Evolutionary conservation across 2,888 invertebrate genomes (phyloP).

Genomic region (Netelia virgata): DNA sequence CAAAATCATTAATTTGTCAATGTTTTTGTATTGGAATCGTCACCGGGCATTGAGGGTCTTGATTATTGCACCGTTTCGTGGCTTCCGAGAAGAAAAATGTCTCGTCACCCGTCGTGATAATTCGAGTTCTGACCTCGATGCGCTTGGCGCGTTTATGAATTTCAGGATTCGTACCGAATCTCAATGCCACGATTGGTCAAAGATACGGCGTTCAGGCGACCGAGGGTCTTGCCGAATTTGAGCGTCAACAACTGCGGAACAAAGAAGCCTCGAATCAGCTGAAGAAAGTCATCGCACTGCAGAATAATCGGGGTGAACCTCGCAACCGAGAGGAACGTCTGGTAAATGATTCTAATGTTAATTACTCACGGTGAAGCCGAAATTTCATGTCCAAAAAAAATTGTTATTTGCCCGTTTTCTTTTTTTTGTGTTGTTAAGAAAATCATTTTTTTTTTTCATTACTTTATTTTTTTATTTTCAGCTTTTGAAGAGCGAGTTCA

Average conservation of each 20-base stretch:
- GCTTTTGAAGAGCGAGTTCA: conserved; percentile 90
- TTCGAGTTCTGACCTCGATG: conserved; percentile 51
- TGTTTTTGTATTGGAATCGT: no score
- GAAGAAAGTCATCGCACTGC: conserved; percentile 87
- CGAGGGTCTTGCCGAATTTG: conserved; percentile 91
- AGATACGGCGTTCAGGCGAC: conserved; percentile 90
- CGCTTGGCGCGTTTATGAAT: conserved; percentile 19
- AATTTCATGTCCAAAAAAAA: background rate
- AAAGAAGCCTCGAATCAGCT: conserved; percentile 87
- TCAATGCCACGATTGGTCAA: conserved; percentile 89
- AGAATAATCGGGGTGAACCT: conserved; percentile 88
- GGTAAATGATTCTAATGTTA: conserved; percentile 81
- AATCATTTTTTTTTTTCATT: background rate
- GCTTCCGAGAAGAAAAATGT: conserved; percentile 36
- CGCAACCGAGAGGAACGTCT: conserved; percentile 88
- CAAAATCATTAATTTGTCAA: no score
- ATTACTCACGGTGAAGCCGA: background rate
- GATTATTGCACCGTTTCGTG: conserved; percentile 27
- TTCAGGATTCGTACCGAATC: conserved; percentile 88
- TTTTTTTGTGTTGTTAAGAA: background rate
- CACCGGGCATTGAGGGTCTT: no score
- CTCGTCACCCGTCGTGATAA: conserved; percentile 44
- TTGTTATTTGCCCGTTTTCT: background rate
- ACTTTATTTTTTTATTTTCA: conserved; percentile 78
- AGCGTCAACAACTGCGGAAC: conserved; percentile 87